Percentiles rank a stretch among this genome's conserved stretches.
Conservation (phyloP, 2,113 vertebrate genomes). For the Oryzias javanicus region DNA sequence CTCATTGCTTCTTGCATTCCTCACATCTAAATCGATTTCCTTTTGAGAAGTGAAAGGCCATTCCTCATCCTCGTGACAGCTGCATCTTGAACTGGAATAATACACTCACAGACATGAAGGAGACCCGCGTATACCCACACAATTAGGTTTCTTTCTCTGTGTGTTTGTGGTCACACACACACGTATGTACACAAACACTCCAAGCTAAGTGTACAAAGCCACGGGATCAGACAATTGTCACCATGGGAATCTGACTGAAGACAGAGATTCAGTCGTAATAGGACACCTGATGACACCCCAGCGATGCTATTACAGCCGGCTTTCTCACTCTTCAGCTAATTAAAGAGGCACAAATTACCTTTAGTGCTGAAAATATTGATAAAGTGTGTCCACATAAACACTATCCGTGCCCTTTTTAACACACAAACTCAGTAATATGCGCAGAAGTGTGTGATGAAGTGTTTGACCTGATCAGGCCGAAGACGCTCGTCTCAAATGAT, state of each 20-base stretch:
- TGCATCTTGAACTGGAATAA: conserved; percentile 39
- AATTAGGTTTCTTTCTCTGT: neutral
- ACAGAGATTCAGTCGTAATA: conserved; percentile 32
- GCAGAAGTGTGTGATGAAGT: neutral
- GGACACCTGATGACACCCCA: conserved; percentile 31
- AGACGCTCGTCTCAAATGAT: conserved; percentile 18
- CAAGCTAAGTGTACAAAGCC: conserved; percentile 12
- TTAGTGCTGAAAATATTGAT: conserved; percentile 23
- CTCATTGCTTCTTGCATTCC: no score
- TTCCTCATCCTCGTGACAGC: conserved; percentile 58
- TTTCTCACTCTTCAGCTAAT: conserved; percentile 16
- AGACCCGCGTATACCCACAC: neutral
- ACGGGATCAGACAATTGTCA: conserved; percentile 23
- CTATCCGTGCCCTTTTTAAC: no score
- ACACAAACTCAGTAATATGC: neutral
- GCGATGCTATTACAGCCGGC: conserved; percentile 6
- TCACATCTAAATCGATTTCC: conserved; percentile 61
- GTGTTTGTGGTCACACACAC: conserved; percentile 19
- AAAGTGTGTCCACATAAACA: neutral
- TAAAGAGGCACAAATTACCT: conserved; percentile 28
- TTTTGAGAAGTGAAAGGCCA: conserved; percentile 54
- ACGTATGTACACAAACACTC: neutral
- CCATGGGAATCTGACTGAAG: conserved; percentile 37
- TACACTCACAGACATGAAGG: conserved; percentile 9
- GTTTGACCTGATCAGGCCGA: neutral